Conservation (phyloP, 2,797 vertebrate genomes). For the Cynopterus sphinx region DNA sequence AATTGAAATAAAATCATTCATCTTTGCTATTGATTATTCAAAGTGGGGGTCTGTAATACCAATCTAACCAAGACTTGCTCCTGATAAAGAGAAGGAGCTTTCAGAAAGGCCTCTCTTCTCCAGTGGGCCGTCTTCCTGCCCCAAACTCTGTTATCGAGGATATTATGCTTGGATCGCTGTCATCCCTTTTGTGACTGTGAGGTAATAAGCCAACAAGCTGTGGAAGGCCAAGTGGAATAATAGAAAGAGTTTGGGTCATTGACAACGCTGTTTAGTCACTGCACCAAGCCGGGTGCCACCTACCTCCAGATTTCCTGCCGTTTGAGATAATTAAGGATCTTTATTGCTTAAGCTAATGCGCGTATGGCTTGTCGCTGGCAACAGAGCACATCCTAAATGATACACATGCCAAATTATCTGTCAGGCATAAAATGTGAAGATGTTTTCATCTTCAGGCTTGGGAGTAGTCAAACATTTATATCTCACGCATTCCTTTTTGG, state of each 20-base stretch:
- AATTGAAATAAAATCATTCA: neutral
- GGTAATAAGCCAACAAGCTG: neutral
- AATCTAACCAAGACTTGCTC: neutral
- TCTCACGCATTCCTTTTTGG: neutral
- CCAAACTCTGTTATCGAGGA: neutral
- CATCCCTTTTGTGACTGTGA: neutral
- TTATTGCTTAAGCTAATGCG: neutral
- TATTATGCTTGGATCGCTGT: conserved; percentile 2
- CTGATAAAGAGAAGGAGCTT: neutral
- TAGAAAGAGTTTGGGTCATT: neutral
- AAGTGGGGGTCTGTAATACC: neutral
- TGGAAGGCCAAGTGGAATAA: neutral
- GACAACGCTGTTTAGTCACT: neutral
- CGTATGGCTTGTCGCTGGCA: neutral
- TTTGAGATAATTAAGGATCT: neutral
- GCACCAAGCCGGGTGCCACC: neutral
- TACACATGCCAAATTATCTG: neutral
- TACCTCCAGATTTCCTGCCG: conserved; percentile 21
- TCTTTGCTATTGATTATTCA: neutral
- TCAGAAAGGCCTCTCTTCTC: neutral
- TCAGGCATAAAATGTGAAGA: neutral
- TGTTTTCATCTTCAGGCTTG: neutral
- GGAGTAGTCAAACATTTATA: neutral
- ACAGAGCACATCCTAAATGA: neutral
- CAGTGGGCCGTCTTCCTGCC: neutral